These are phyloP conservation scores for Coryphaenoides rupestris DNA, from an alignment of 2,113 vertebrate species.

Conservation along the genomic window DNA sequence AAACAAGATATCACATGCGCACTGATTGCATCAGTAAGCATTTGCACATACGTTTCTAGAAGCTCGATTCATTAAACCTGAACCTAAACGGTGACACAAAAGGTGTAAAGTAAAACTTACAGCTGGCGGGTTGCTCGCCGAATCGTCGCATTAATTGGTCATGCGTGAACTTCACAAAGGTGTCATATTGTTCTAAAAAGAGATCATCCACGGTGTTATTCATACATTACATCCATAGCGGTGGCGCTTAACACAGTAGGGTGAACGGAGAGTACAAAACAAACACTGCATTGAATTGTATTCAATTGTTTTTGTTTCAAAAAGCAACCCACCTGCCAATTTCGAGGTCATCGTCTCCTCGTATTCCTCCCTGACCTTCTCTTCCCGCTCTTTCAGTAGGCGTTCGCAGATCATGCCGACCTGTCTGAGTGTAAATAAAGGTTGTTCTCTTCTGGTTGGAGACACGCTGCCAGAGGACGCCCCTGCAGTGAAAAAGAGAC, in stretches of 20 bases:
- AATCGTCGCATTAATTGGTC: slow-evolving; percentile 98
- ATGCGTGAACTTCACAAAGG: slow-evolving; percentile 99
- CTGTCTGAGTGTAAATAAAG: slow-evolving; percentile 95
- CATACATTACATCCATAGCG: too few species aligned
- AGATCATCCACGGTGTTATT: not conserved
- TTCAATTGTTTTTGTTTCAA: not conserved
- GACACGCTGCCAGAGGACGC: slow-evolving; percentile 84
- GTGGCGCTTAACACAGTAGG: too few species aligned
- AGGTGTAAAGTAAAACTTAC: slow-evolving; percentile 80
- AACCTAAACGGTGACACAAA: not conserved
- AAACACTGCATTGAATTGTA: not conserved
- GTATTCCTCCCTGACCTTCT: slow-evolving; percentile 96
- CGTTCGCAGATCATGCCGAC: slow-evolving; percentile 99
- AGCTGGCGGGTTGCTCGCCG: slow-evolving; percentile 98
- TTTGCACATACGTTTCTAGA: too few species aligned
- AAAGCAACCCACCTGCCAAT: slow-evolving; percentile 84
- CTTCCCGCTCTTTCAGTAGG: slow-evolving; percentile 96
- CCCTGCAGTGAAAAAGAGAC: slow-evolving; percentile 67
- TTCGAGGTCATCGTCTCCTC: slow-evolving; percentile 97
- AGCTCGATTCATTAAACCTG: too few species aligned
- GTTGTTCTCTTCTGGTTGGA: slow-evolving; percentile 94
- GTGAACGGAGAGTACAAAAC: not conserved
- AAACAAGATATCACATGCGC: too few species aligned
- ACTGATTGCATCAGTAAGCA: too few species aligned
- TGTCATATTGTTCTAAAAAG: slow-evolving; percentile 94